Evolutionary conservation across 2,113 vertebrate species (phyloP), one percentile per base, ranked within the genome.

Genomic region (Aythya baeri): DNA sequence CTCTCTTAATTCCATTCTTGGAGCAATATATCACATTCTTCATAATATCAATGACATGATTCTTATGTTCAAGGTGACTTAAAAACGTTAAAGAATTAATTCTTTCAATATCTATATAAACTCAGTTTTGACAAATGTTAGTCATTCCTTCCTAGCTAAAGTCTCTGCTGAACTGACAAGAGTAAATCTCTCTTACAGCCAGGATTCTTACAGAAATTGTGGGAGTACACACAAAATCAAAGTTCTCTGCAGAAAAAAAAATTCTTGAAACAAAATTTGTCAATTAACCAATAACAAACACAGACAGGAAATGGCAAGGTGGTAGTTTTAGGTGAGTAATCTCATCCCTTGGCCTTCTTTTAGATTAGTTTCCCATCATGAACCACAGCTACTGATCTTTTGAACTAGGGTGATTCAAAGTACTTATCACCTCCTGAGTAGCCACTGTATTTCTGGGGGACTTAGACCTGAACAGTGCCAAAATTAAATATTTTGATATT

Each of bases 31-130:
- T 83, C 76, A 71, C n/a, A 61, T 71, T 86, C n/a, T 91, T 90
- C 38, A 23, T 74, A 67, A 74, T 88, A 91, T 57, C 34, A 89
- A 82, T 18, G 87, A 85, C 50, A 86, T 89, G 77, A 66, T 91
- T 91, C 59, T 89, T 80, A 18, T 27, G 15, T 74, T 93, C 52
- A 89, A 92, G 79, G 72, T 34, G 61, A 84, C 21, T 88, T 92
- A 43, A 84, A 62, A 74, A 22, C 21, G 29, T 66, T 73, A 62
- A 14, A 76, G 38, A 85, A 95, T 68, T 88, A 57, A 38, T 83
- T 71, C 68, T 76, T 87, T 88, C 46, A 67, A 71, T 49, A 94
- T 36, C n/a, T 8, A 70, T 89, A 91, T 89, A 88, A 71, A 27
- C 4, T 88, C 41, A 50, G 20, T 95, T 94, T 88, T 94, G 38